Evolutionary conservation across 1,140 invertebrate genomes (phyloP), one percentile per base, ranked within the genome.

Genomic region (Drosophila bocqueti): DNA sequence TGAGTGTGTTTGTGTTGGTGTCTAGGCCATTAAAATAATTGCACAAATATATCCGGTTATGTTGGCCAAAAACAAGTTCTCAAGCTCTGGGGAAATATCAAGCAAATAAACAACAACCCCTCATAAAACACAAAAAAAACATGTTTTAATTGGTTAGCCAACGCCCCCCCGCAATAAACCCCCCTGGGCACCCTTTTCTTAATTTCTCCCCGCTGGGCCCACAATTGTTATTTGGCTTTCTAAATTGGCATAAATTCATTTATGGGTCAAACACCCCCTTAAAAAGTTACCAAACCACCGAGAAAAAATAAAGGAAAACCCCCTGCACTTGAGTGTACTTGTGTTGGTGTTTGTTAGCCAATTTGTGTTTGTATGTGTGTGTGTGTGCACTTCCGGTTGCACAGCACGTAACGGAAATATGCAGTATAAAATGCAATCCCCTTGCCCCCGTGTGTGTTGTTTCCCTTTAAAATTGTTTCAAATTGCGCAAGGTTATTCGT

Each of bases 201-300:
- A 43, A 34, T 57, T 57, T 21, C 36, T 57, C 21, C 54, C 54
- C 54, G 54, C 54, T 40, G 67, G 34, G 24, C 52, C 45, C 43
- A 0, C 52, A 13, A 59, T 58, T 49, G 67, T 72, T 57, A 73
- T 76, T 76, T 63, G 60, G 38, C 59, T 65, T 79, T 73, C 76
- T 76, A 79, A 84, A 84, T 84, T 84, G 76, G 76, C 76, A 76
- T 83, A 83, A 79, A 83, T 85, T 80, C 79, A 73, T 83, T 90
- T 90, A 90, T 90, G 79, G 85, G 85, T 90, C 85, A 90, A 83
- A 77, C 83, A 87, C 75, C 63, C 76, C 64, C 57, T 47, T 11
- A 74, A 69, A 69, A 65, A 59, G 50, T 64, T 74, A 58, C 72
- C 71, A 65, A 76, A 73, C 49, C 40, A 31, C 36, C 15, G 31